Evolutionary conservation across 23 tunicate species (phyloP), one percentile per base, ranked within the genome.

Genomic region (Trididemnum clinides): DNA sequence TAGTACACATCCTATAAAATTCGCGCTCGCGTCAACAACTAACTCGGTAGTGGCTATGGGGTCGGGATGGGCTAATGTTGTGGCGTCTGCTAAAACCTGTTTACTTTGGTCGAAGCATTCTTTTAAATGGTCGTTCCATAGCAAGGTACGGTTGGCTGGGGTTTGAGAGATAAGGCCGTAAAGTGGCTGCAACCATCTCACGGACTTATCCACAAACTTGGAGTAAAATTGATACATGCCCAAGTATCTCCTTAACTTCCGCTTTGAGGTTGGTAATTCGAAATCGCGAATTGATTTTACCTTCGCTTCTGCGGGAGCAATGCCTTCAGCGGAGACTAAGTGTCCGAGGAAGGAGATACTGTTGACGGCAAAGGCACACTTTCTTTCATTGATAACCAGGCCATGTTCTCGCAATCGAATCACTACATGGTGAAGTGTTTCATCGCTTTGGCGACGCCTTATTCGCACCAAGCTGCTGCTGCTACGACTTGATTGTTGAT

Each of bases 211-310:
- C 5, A 59, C 66, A n/a, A 59, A 59, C 5, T 28, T 12, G 20
- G 66, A 25, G 25, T 59, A 59, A 28, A 59, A 59, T 59, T 59
- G 66, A 28, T 59, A 59, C 66, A 59, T 59, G 20, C 66, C 66
- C 66, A 59, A n/a, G 66, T 19, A 59, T n/a, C 27, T 59, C 66
- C 5, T 59, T 59, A 59, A n/a, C 66, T 10, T 25, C 22, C 66
- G 66, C 22, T 59, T 59, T n/a, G 66, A 19, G 20, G 27, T 4
- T 4, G 66, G 66, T 59, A 10, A n/a, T 28, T 59, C 5, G 66
- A 59, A 59, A 10, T 59, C 66, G 5, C 25, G 25, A 59, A 59
- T 59, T 25, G 66, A 4, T 4, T 25, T 28, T 19, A 59, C 66
- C 66, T 59, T 59, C 20, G 66, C 3, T 12, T 25, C 27, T 5